Evolutionary conservation across 2,888 invertebrate genomes (phyloP).

Genomic region (Tachina fera): DNA sequence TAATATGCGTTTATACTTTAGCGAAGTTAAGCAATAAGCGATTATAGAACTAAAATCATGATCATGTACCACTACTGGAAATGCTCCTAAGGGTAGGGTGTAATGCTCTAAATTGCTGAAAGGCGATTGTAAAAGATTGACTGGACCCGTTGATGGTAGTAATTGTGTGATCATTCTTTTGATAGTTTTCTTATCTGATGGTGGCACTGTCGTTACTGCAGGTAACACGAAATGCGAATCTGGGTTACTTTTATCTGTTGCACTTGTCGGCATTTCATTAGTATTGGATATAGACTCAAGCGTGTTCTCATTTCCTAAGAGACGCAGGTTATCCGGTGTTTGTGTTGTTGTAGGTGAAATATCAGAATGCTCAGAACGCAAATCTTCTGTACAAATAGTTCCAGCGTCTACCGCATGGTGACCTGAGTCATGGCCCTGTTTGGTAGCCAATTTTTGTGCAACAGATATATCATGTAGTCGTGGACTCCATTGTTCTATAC

Average conservation of each 20-base stretch:
- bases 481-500: constrained; percentile 88
- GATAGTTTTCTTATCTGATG: constrained; percentile 85
- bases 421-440: constrained; percentile 72
- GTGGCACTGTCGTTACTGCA: constrained; percentile 30
- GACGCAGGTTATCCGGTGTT: constrained; percentile 36
- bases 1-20: constrained; percentile 87
- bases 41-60: constrained; percentile 93
- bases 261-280: constrained; percentile 44
- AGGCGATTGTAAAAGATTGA: constrained; percentile 84
- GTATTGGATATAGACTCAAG: constrained; percentile 23
- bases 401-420: constrained; percentile 77
- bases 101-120: constrained; percentile 88
- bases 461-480: constrained; percentile 83
- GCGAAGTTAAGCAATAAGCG: constrained; percentile 90
- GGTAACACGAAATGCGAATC: constrained; percentile 71
- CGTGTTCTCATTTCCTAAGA: constrained; percentile 44
- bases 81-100: constrained; percentile 85
- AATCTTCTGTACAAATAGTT: constrained; percentile 82
- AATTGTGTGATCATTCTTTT: constrained; percentile 88
- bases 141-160: constrained; percentile 84
- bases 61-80: constrained; percentile 90
- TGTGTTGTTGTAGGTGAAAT: constrained; percentile 73
- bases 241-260: constrained; percentile 63
- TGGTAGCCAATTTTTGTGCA: constrained; percentile 78
- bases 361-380: constrained; percentile 83